These are phyloP conservation scores for Dermatemys mawii DNA, from an alignment of 2,113 vertebrate genomes.

Conservation along the genomic window DNA sequence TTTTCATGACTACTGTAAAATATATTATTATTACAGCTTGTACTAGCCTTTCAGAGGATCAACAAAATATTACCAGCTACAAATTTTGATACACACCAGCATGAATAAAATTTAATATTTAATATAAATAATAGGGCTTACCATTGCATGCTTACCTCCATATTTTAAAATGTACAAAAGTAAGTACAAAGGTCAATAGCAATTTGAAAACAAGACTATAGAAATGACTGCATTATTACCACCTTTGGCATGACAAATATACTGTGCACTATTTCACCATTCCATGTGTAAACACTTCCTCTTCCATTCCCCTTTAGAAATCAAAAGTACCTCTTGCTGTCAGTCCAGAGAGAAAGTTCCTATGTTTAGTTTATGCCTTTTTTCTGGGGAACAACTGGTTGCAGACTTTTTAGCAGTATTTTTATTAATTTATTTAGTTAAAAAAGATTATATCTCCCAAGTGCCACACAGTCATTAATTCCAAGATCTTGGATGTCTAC, in stretches of 20 bases:
- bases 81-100: background rate
- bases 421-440: background rate
- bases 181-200: background rate
- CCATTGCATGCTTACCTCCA: background rate
- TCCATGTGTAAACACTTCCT: background rate
- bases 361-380: background rate
- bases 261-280: background rate
- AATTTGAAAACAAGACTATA: background rate
- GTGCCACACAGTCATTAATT: background rate
- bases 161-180: background rate
- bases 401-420: background rate
- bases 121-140: background rate
- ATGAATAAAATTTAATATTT: background rate
- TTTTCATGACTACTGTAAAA: background rate
- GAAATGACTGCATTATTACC: background rate
- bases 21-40: background rate
- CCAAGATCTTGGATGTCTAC: background rate
- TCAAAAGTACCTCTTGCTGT: background rate
- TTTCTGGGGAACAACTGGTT: background rate
- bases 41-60: background rate
- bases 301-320: background rate
- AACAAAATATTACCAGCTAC: background rate
- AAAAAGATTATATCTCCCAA: background rate
- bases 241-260: background rate
- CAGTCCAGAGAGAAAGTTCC: background rate